phyloP scores from a whole-genome alignment of 2,888 invertebrate species.

The Apodemia zela region DNA sequence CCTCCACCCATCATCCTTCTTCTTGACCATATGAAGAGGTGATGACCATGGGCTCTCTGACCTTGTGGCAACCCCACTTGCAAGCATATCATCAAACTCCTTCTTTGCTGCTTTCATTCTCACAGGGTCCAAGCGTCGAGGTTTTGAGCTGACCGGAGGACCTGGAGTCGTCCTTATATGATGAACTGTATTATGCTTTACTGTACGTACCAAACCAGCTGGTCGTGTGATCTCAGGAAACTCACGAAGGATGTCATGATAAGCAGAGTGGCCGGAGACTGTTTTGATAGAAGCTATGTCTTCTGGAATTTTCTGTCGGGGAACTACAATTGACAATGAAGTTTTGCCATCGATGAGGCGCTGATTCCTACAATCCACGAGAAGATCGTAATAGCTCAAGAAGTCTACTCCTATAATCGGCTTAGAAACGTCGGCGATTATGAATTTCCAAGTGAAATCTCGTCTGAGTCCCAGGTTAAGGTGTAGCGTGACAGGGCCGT shows the following conservation, averaged over 20 bases:
- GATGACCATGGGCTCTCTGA: slow-evolving; percentile 29
- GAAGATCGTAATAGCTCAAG: slow-evolving; percentile 37
- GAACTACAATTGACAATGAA: slow-evolving; percentile 19
- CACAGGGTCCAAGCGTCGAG: slow-evolving; percentile 28
- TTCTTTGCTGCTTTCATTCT: slow-evolving; percentile 28
- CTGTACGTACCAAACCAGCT: slow-evolving; percentile 4
- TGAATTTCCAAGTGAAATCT: slow-evolving; percentile 40
- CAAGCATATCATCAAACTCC: slow-evolving; percentile 29
- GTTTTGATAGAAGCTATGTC: slow-evolving; percentile 26
- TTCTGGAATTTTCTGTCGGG: background rate
- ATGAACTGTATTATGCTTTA: slow-evolving; percentile 27
- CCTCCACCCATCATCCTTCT: slow-evolving; percentile 21
- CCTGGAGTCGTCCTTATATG: slow-evolving; percentile 29
- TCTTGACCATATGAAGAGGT: slow-evolving; percentile 18
- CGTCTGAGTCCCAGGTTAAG: slow-evolving; percentile 30
- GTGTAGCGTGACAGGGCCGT: slow-evolving; percentile 24
- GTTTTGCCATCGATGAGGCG: slow-evolving; percentile 34
- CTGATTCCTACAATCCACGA: slow-evolving; percentile 39
- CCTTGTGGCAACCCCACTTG: slow-evolving; percentile 29
- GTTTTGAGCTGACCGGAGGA: slow-evolving; percentile 26
- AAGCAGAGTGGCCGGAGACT: slow-evolving; percentile 20
- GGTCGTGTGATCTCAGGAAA: slow-evolving; percentile 27
- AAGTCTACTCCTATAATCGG: slow-evolving; percentile 49
- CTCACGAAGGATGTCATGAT: slow-evolving; percentile 23
- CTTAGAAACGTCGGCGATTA: slow-evolving; percentile 41